phyloP scores from a whole-genome alignment of 2,113 vertebrate species.

The Nibea albiflora region DNA sequence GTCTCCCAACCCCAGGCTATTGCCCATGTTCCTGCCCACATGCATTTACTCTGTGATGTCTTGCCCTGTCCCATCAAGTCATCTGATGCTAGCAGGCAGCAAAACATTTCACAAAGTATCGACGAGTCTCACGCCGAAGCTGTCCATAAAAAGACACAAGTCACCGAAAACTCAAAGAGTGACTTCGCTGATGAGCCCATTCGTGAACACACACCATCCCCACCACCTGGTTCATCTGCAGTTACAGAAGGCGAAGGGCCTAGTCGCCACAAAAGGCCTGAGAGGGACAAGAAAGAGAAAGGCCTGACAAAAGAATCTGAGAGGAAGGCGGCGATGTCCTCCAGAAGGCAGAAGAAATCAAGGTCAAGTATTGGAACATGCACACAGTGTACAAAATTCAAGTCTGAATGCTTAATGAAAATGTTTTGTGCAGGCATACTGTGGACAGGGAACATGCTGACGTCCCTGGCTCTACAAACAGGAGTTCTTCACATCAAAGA shows the following conservation, averaged over 20 bases:
- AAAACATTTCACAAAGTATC: conserved; percentile 27
- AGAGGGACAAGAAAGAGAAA: conserved; percentile 30
- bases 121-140: conserved; percentile 19
- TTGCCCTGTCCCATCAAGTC: conserved; percentile 68
- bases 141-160: conserved; percentile 21
- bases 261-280: neutral
- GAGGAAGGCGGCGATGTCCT: conserved; percentile 10
- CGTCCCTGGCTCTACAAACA: conserved; percentile 25
- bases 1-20: conserved; percentile 52
- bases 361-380: conserved; percentile 61
- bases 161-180: neutral
- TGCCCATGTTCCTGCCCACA: conserved; percentile 67
- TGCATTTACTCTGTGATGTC: conserved; percentile 79
- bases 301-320: conserved; percentile 27
- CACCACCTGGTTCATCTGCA: conserved; percentile 30
- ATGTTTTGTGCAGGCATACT: conserved; percentile 10
- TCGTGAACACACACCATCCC: conserved; percentile 29
- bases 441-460: conserved; percentile 14
- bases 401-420: neutral
- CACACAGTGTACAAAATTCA: neutral
- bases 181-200: neutral
- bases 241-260: conserved; percentile 5
- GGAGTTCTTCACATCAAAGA: conserved; percentile 31
- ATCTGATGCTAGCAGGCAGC: neutral
- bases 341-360: conserved; percentile 68